Percentiles rank a stretch among this genome's conserved stretches.
Evolutionary conservation across 2,888 invertebrate genomes (phyloP).

Genomic region (Tetranychus piercei): DNA sequence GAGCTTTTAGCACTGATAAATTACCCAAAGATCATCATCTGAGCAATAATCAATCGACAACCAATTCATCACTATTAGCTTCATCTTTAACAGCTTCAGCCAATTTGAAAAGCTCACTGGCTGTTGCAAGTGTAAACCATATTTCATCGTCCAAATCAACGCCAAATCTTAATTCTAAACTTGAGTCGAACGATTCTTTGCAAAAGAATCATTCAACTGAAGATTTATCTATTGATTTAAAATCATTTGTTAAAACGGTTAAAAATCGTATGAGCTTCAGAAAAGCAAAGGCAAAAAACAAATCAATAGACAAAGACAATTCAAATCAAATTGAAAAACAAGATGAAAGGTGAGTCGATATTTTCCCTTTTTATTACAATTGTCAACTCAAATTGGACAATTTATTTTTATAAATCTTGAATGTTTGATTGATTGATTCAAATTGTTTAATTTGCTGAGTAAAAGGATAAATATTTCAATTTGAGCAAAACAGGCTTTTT

Average conservation of each 20-base stretch:
- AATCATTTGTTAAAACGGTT: constrained; percentile 15
- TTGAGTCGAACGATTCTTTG: neutral
- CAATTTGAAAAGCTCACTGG: neutral
- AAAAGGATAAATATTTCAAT: no score
- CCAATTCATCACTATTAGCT: no score
- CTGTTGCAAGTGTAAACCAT: no score
- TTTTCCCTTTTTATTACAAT: neutral
- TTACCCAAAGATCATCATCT: neutral
- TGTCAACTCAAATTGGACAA: no score
- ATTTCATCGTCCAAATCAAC: neutral
- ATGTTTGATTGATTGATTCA: no score
- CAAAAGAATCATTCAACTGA: neutral
- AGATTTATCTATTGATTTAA: neutral
- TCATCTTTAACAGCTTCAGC: neutral
- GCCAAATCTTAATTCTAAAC: neutral
- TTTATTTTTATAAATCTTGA: no score
- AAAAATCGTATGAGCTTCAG: constrained; percentile 14
- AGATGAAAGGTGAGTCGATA: neutral
- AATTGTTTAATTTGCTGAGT: no score
- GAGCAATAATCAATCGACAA: neutral
- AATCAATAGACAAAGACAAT: neutral
- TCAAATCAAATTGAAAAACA: neutral
- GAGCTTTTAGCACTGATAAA: neutral
- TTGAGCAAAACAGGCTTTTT: no score
- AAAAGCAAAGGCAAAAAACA: neutral